phyloP scores from a whole-genome alignment of 2,113 vertebrate genomes.

The Nestor notabilis region DNA sequence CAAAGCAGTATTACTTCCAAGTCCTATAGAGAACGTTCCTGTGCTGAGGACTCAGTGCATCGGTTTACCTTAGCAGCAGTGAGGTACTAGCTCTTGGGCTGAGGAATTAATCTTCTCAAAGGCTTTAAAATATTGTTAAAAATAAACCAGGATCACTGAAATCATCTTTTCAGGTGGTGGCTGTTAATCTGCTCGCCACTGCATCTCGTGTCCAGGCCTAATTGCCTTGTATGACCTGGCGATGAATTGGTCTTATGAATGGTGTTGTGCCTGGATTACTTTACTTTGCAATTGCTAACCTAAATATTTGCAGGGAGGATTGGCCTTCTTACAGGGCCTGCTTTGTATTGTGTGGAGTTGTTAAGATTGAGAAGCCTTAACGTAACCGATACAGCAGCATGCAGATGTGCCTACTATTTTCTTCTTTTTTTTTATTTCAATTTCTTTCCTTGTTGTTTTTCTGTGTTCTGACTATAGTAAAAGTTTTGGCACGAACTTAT shows the following conservation, averaged over 20 bases:
- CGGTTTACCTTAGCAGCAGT: neutral
- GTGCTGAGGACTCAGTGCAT: neutral
- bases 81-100: neutral
- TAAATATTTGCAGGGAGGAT: slow-evolving; percentile 9
- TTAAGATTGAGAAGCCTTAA: neutral
- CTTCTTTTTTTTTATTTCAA: neutral
- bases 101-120: slow-evolving; percentile 38
- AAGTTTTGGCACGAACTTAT: neutral
- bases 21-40: neutral
- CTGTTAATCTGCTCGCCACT: slow-evolving; percentile 9
- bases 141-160: slow-evolving; percentile 26
- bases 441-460: neutral
- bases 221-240: slow-evolving; percentile 6
- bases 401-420: neutral
- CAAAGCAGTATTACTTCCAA: neutral
- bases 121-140: slow-evolving; percentile 46
- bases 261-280: neutral
- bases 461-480: neutral
- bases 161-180: slow-evolving; percentile 27
- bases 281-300: slow-evolving; percentile 20
- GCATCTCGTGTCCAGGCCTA: neutral
- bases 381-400: neutral
- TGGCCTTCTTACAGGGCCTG: neutral
- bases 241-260: neutral
- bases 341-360: neutral